Evolutionary conservation across 2,888 invertebrate species (phyloP), one percentile per base, ranked within the genome.

Genomic region (Aradus depressus): DNA sequence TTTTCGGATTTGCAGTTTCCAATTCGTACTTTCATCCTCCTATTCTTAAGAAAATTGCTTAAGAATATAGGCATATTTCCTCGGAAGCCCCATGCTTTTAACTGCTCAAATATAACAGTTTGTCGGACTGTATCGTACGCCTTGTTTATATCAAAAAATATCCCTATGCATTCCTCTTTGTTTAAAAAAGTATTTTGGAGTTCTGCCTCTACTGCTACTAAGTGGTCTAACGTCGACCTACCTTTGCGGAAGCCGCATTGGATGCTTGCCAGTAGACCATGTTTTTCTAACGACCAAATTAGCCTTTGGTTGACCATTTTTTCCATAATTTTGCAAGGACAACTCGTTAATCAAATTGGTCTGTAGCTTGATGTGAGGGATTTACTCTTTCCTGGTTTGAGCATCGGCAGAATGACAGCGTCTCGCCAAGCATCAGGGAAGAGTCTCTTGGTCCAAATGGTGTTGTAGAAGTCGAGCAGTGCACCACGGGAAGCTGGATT

Each of bases 351-450:
- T n/a, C n/a, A n/a, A n/a, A n/a, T n/a, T n/a, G n/a, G n/a, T 5
- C n/a, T n/a, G 35, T 35, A 35, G 16, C n/a, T 35, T n/a, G 8
- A 14, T 5, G 35, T n/a, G n/a, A 14, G 4, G n/a, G 16, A 35
- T 35, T 35, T 35, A 35, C 16, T 35, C 16, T 35, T 35, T 5
- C 35, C 35, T n/a, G 35, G 35, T 35, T 35, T 35, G 8, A 35
- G n/a, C 5, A 35, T 4, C 16, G 35, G 35, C 5, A 35, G n/a
- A 4, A 35, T 35, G 16, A 35, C 16, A 14, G 35, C n/a, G 14
- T 35, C 35, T 8, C n/a, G 5, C 35, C 35, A 35, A 5, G 35
- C 35, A 14, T 5, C 5, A 6, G 35, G 35, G n/a, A 14, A 35
- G 5, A 5, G n/a, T 6, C 8, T 4, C 5, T n/a, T 8, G n/a